A percentile compares a stretch with the other conserved stretches of the same genome.
These are phyloP conservation scores for Phengaris arion DNA, from an alignment of 2,888 invertebrate species.

Conservation along the genomic window DNA sequence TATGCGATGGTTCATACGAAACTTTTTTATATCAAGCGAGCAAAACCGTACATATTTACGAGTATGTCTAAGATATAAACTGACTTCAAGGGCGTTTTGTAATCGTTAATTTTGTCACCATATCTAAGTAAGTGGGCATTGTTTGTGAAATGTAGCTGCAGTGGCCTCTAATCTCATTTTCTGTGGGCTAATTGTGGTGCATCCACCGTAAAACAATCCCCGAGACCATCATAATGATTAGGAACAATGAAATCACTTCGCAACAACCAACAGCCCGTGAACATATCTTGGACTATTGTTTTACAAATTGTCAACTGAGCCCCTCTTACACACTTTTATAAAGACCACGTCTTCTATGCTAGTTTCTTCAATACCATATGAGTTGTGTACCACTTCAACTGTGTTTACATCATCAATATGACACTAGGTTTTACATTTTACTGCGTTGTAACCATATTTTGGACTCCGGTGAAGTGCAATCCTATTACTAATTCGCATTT, in stretches of 20 bases:
- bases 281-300: slow-evolving; percentile 70
- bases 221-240: slow-evolving; percentile 63
- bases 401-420: slow-evolving; percentile 35
- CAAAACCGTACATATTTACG: too few relatives aligned
- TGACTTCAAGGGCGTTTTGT: neutral
- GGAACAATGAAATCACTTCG: slow-evolving; percentile 68
- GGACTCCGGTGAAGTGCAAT: slow-evolving; percentile 39
- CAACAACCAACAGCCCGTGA: slow-evolving; percentile 71
- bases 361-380: slow-evolving; percentile 47
- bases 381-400: slow-evolving; percentile 36
- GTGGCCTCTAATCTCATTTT: slow-evolving; percentile 43
- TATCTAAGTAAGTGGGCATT: slow-evolving; percentile 7
- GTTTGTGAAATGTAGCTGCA: slow-evolving; percentile 26
- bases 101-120: slow-evolving; percentile 18
- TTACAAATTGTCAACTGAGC: slow-evolving; percentile 65
- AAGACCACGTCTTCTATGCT: slow-evolving; percentile 51
- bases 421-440: slow-evolving; percentile 22
- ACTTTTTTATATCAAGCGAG: too few relatives aligned
- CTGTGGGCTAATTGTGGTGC: slow-evolving; percentile 47
- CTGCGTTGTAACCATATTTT: slow-evolving; percentile 16
- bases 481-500: slow-evolving; percentile 52
- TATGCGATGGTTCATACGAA: too few relatives aligned
- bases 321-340: slow-evolving; percentile 64
- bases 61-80: neutral
- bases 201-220: slow-evolving; percentile 62